phyloP scores from a whole-genome alignment of 2,113 vertebrate species.

The Podocnemis expansa region DNA sequence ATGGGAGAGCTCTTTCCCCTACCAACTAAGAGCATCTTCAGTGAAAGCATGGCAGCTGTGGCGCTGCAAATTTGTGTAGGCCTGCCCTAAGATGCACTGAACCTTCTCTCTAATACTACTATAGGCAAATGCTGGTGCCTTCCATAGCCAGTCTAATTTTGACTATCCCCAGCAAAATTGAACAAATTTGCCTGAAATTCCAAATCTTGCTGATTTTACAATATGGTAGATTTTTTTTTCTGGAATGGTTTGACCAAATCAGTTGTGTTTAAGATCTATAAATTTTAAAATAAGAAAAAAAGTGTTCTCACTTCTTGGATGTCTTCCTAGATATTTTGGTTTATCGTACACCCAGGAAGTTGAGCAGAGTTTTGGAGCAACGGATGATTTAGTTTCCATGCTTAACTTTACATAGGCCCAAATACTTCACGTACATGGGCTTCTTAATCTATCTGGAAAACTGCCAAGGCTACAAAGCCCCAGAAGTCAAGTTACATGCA shows the following conservation, averaged over 20 bases:
- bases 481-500: not conserved
- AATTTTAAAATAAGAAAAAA: accelerated
- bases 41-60: too few species aligned
- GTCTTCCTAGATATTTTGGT: not conserved
- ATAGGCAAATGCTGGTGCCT: not conserved
- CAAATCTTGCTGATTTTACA: not conserved
- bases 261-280: accelerated
- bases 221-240: too few species aligned
- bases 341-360: accelerated
- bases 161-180: accelerated
- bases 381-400: accelerated
- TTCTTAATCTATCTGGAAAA: not conserved
- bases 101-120: not conserved
- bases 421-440: not conserved
- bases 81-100: not conserved
- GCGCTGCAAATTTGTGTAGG: not conserved
- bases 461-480: not conserved
- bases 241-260: too few species aligned
- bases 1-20: not conserved
- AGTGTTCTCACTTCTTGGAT: accelerated
- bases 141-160: not conserved
- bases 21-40: too few species aligned
- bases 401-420: not conserved
- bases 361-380: accelerated
- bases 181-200: accelerated